These are phyloP conservation scores for Yponomeuta malinellus DNA, from an alignment of 2,888 invertebrate species.

Conservation along the genomic window DNA sequence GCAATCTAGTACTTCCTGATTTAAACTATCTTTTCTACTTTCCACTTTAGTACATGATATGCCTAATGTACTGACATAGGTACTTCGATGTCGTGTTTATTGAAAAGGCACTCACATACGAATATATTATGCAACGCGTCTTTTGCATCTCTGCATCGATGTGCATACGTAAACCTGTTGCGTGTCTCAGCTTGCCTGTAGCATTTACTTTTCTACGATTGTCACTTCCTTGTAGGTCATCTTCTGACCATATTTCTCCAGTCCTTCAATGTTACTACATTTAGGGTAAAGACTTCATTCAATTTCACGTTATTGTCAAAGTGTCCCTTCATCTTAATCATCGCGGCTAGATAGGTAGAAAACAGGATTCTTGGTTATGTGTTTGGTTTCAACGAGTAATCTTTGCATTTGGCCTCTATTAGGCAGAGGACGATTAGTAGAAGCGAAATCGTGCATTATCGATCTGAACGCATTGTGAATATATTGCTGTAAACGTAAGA, in stretches of 20 bases:
- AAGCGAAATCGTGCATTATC: neutral
- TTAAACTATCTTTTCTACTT: neutral
- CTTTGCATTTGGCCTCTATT: neutral
- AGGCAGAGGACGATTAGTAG: neutral
- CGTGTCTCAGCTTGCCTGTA: constrained; percentile 34
- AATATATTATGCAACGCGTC: constrained; percentile 37
- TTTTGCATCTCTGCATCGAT: constrained; percentile 40
- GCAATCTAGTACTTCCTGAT: neutral
- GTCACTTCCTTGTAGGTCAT: constrained; percentile 14
- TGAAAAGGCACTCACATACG: constrained; percentile 19
- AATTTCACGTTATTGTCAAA: too few species aligned
- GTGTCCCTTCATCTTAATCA: too few species aligned
- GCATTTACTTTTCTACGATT: constrained; percentile 30
- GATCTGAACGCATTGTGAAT: neutral
- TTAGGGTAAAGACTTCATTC: too few species aligned
- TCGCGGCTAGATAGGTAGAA: neutral
- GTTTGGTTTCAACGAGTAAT: too few species aligned
- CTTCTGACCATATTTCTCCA: neutral
- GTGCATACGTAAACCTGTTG: constrained; percentile 52
- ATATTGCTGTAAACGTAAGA: neutral
- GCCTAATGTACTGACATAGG: neutral
- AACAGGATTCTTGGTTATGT: too few species aligned
- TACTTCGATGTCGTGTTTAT: neutral
- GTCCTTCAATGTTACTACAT: neutral
- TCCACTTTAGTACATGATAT: neutral